Evolutionary conservation across 2,888 invertebrate species (phyloP).

Genomic region (Melinaea menophilus): DNA sequence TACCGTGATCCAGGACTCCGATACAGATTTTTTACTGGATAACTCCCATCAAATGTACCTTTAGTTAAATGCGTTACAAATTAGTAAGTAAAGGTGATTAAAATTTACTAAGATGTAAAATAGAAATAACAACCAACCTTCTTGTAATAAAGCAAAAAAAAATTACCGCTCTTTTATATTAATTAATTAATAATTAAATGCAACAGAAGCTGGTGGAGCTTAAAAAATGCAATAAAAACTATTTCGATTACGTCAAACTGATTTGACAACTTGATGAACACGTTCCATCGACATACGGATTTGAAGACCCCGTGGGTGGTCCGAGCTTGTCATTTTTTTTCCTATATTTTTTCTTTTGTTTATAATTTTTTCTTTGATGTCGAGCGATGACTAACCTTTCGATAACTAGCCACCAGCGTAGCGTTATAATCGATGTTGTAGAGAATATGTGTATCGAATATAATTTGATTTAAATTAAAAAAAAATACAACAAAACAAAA

Average conservation of each 20-base stretch:
- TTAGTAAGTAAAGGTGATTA: no score
- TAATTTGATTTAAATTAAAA: neutral
- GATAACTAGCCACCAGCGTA: conserved; percentile 68
- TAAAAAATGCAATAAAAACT: conserved; percentile 50
- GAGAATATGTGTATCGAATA: conserved; percentile 36
- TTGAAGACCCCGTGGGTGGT: conserved; percentile 73
- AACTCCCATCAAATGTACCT: no score
- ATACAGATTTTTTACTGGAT: no score
- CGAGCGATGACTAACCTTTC: conserved; percentile 69
- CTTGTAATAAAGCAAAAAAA: conserved; percentile 2
- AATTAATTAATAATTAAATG: conserved; percentile 30
- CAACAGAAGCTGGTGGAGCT: conserved; percentile 47
- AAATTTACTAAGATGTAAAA: no score
- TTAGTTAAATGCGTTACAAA: no score
- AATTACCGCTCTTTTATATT: conserved; percentile 26
- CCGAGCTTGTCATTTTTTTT: conserved; percentile 45
- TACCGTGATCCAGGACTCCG: no score
- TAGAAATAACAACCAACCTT: no score
- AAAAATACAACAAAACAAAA: neutral
- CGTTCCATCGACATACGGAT: conserved; percentile 65
- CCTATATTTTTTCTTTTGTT: conserved; percentile 48
- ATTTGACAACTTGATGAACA: conserved; percentile 77
- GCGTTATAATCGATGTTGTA: conserved; percentile 59
- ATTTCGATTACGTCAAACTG: conserved; percentile 74
- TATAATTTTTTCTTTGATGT: conserved; percentile 52